Evolutionary conservation across 2,888 invertebrate species (phyloP), one percentile per base, ranked within the genome.

Genomic region (Resseliella maxima): DNA sequence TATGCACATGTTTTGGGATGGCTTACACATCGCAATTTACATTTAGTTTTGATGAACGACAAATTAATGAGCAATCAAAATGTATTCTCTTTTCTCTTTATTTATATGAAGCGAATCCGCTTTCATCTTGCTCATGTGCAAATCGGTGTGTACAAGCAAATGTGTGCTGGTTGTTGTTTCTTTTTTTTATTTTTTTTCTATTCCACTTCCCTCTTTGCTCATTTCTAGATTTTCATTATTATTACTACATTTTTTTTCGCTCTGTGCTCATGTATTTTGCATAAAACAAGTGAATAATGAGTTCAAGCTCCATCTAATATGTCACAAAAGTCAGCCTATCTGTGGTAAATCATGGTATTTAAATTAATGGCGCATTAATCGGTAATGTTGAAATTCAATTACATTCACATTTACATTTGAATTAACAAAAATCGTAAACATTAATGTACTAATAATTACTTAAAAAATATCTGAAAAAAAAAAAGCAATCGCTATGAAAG

Each of bases 1-100:
- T 59, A 24, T 59, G 59, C 59, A 59, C 59, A 59, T 59, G 59
- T 59, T 59, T 59, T 59, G n/a, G 59, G 6, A 59, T n/a, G n/a
- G n/a, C n/a, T 31, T 72, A 31, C 72, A 35, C 72, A 72, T n/a
- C 10, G 0, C 72, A 2, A 59, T 24, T 3, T 72, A 18, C 72
- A 31, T 12, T 72, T 72, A 31, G 72, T 31, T 72, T n/a, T 72
- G 18, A 72, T 72, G 72, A 72, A 72, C 72, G 72, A 72, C 72
- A 72, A 72, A 72, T 72, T 72, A 31, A 72, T 72, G 72, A 31
- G 72, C 72, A 72, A 72, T 72, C 72, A 72, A 72, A 5, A 72
- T 72, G 31, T 31, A 72, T 72, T 31, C 31, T 31, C 24, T 59
- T 59, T 59, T 59, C 18, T 31, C 72, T n/a, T n/a, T 15, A 72